Percentiles rank a stretch among this genome's conserved stretches.
Conservation (phyloP, 2,888 invertebrate species). For the Limnephilus rhombicus region DNA sequence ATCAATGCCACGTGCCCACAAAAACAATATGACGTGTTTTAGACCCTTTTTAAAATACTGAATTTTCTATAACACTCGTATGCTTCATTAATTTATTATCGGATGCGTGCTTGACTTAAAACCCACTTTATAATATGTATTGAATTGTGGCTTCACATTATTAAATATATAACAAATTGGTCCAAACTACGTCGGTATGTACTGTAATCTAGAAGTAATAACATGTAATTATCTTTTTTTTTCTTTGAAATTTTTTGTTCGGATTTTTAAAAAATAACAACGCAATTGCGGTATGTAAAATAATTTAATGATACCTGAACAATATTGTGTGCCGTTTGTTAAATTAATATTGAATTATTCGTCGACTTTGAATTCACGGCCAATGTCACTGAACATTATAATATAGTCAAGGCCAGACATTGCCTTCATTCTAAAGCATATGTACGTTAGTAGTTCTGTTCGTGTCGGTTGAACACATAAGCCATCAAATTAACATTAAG, state of each 20-base stretch:
- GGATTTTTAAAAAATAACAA: not conserved
- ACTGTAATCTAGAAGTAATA: not conserved
- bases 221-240: not conserved
- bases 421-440: not conserved
- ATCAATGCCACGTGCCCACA: slow-evolving; percentile 2
- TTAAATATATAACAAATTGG: not conserved
- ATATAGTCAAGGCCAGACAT: not conserved
- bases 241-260: too few relatives aligned
- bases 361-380: slow-evolving; percentile 18
- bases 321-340: not conserved
- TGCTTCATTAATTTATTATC: slow-evolving; percentile 22
- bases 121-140: not conserved
- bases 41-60: not conserved
- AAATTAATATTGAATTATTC: not conserved
- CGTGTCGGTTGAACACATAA: slow-evolving; percentile 15
- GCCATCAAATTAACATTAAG: not conserved
- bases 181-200: not conserved
- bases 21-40: not conserved
- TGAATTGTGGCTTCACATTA: not conserved
- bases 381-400: not conserved
- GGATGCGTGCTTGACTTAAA: slow-evolving; percentile 32
- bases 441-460: not conserved
- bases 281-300: not conserved
- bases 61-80: not conserved
- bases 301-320: not conserved